Evolutionary conservation across 2,113 vertebrate species (phyloP), one percentile per base, ranked within the genome.

Genomic region (Ancistrus triradiatus): DNA sequence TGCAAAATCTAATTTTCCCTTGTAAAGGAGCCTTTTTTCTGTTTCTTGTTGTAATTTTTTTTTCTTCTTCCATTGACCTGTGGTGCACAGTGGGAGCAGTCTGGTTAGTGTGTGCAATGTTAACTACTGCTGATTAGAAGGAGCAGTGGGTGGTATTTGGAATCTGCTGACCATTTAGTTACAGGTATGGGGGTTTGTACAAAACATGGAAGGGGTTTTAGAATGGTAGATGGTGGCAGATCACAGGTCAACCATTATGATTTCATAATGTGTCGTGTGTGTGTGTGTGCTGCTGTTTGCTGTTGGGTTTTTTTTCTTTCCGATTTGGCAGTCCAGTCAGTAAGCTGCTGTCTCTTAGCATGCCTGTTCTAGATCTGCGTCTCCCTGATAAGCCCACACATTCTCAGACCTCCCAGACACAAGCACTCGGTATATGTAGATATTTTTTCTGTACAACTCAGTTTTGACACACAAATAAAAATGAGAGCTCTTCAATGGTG

Each of bases 311-410:
- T 50, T 50, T 46, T 40, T 44, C 44, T 63, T 33, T 43, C 31
- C 38, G 10, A 33, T 68, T 31, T 44, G 37, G 49, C 25, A 43
- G 37, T 8, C 25, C 43, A 42, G 24, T 70, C 60, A 74, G 74
- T 79, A 68, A 68, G 38, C 27, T 66, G 66, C 47, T 73, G 43
- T 11, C 37, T 11, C 67, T 51, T 50, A 60, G 24, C 80, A 71
- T 46, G 31, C 59, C 71, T 74, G 49, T 63, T 43, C 52, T 64
- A 69, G 77, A 78, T 74, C 81, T 84, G 81, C 75, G n/a, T 74
- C 22, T 49, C 47, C 70, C 73, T 69, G 78, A 86, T 83, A n/a
- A 82, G n/a, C 50, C 62, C 56, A n/a, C 42, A 47, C 22, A 35
- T 18, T 0, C 2, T 56, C 43, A 49, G 63, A 65, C 59, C 22